A percentile compares a stretch with the other conserved stretches of the same genome.
phyloP scores from a whole-genome alignment of 1,140 invertebrate species.

The Scaptodrosophila lebanonensis region DNA sequence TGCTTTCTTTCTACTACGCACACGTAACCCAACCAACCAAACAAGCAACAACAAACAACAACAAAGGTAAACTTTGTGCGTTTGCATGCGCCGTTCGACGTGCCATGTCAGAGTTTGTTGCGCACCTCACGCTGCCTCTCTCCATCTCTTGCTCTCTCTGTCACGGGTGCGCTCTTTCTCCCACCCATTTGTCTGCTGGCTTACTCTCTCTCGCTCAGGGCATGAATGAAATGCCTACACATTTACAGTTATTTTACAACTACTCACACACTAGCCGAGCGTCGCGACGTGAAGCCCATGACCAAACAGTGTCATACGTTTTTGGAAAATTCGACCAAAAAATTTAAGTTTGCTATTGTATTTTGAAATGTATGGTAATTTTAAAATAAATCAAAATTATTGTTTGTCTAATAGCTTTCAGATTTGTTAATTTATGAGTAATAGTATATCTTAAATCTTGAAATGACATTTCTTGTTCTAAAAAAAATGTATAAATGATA shows the following conservation, averaged over 20 bases:
- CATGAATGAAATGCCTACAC: constrained; percentile 72
- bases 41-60: constrained; percentile 15
- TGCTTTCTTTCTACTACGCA: constrained; percentile 56
- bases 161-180: constrained; percentile 1
- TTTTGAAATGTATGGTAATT: too few species aligned
- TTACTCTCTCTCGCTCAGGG: constrained; percentile 13
- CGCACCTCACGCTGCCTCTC: constrained; percentile 1
- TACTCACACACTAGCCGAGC: too few species aligned
- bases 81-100: constrained; percentile 68
- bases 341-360: too few species aligned
- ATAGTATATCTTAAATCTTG: too few species aligned
- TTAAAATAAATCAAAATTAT: too few species aligned
- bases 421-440: too few species aligned
- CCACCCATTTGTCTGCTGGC: not conserved
- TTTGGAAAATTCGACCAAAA: constrained; percentile 29
- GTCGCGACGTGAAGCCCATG: constrained; percentile 6
- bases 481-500: too few species aligned
- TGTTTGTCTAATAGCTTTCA: too few species aligned
- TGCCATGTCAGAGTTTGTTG: too few species aligned
- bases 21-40: constrained; percentile 32
- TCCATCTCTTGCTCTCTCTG: constrained; percentile 1
- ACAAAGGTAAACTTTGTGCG: constrained; percentile 29
- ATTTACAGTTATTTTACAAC: constrained; percentile 68
- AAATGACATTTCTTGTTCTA: too few species aligned
- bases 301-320: constrained; percentile 17